A percentile compares a stretch with the other conserved stretches of the same genome.
Evolutionary conservation across 2,113 vertebrate species (phyloP).

Genomic region (Zootoca vivipara): DNA sequence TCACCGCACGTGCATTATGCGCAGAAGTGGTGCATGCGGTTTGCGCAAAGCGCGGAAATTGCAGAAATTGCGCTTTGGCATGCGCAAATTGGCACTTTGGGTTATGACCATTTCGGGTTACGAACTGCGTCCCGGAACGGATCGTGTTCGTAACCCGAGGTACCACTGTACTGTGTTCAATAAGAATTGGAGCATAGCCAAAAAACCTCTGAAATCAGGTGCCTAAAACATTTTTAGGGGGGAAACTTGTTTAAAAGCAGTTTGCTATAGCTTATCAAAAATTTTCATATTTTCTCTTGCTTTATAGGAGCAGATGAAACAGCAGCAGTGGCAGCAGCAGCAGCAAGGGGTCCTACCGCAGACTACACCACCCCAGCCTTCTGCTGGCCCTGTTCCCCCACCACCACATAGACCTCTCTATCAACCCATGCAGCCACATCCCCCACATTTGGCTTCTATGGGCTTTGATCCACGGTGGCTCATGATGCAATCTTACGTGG

Average conservation of each 20-base stretch:
- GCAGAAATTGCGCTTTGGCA: too few relatives aligned
- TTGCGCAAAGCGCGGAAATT: too few relatives aligned
- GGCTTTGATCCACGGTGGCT: constrained; percentile 98
- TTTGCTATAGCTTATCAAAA: not conserved
- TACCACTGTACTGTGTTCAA: too few relatives aligned
- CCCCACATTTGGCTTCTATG: constrained; percentile 95
- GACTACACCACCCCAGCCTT: constrained; percentile 84
- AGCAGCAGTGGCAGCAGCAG: constrained; percentile 83
- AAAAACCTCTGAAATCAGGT: not conserved
- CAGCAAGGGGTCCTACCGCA: constrained; percentile 87
- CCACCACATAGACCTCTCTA: constrained; percentile 93
- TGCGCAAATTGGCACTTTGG: too few relatives aligned
- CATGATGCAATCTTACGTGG: constrained; percentile 99
- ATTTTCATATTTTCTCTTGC: constrained; percentile 7
- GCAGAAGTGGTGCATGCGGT: too few relatives aligned
- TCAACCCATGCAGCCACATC: constrained; percentile 92
- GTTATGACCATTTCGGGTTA: too few relatives aligned
- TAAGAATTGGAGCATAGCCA: too few relatives aligned
- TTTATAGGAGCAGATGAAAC: constrained; percentile 93
- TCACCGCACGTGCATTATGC: too few relatives aligned
- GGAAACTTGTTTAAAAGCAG: not conserved
- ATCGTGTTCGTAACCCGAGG: too few relatives aligned
- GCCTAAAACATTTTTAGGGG: not conserved
- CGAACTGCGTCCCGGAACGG: too few relatives aligned
- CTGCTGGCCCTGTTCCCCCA: constrained; percentile 82